Conservation (phyloP, 1,140 invertebrate species). For the Bemisia tabaci region DNA sequence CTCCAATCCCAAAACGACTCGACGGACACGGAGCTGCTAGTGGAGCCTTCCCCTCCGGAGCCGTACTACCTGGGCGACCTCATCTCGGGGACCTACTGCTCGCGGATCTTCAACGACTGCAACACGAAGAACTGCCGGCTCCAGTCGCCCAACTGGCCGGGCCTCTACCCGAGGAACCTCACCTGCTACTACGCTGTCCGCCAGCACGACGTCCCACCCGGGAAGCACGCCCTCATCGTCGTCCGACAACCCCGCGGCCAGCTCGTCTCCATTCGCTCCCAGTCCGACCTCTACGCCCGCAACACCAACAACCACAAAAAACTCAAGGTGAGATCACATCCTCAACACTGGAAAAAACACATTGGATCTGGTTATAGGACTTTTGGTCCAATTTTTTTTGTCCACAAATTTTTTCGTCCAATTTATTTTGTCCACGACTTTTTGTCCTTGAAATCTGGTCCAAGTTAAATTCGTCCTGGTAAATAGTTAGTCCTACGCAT, state of each 20-base stretch:
- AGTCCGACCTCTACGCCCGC: slow-evolving; percentile 38
- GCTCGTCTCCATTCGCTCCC: slow-evolving; percentile 43
- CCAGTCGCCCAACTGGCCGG: slow-evolving; percentile 83
- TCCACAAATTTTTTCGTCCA: too few species aligned
- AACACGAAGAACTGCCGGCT: slow-evolving; percentile 71
- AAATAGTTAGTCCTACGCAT: too few species aligned
- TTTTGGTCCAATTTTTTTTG: too few species aligned
- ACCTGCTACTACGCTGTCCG: slow-evolving; percentile 76
- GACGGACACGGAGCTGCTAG: too few species aligned
- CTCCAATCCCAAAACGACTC: too few species aligned
- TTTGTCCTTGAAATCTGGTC: too few species aligned
- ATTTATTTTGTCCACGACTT: too few species aligned
- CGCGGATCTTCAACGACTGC: slow-evolving; percentile 75
- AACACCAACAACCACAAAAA: slow-evolving; percentile 3
- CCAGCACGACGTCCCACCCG: slow-evolving; percentile 63
- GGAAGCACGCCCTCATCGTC: slow-evolving; percentile 69
- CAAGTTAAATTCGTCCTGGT: too few species aligned
- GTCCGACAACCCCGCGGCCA: slow-evolving; percentile 70
- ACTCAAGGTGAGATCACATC: too few species aligned
- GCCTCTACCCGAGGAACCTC: slow-evolving; percentile 76
- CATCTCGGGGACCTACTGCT: slow-evolving; percentile 78
- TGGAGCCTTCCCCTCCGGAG: slow-evolving; percentile 20
- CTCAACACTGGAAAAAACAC: too few species aligned
- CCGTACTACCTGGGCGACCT: slow-evolving; percentile 59
- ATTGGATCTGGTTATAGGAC: too few species aligned